Conservation (phyloP, 2,888 invertebrate genomes). For the Oscheius sp. region DNA sequence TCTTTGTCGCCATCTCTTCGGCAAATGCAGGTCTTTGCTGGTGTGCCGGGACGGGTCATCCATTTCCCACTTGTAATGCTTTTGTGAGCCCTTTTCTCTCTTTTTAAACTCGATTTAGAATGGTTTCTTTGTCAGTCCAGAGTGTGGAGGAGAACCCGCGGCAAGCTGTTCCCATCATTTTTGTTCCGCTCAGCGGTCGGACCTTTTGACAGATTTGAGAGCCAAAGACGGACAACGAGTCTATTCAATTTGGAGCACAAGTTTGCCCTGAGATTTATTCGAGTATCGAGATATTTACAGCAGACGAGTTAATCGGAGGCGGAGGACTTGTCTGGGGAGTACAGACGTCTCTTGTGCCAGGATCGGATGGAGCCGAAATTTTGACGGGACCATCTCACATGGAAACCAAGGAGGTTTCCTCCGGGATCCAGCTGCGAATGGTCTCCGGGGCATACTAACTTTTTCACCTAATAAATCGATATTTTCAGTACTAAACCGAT, state of each 20-base stretch:
- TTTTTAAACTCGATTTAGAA: constrained; percentile 40
- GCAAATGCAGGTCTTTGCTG: constrained; percentile 63
- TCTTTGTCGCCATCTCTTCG: constrained; percentile 60
- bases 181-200: constrained; percentile 12
- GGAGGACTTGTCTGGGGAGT: constrained; percentile 54
- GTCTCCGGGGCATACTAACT: constrained; percentile 35
- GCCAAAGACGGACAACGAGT: constrained; percentile 42
- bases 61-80: constrained; percentile 51
- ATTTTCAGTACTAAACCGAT: neutral
- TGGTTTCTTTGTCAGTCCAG: constrained; percentile 58
- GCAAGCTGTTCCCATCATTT: constrained; percentile 43
- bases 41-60: constrained; percentile 49
- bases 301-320: constrained; percentile 52
- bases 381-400: constrained; percentile 51
- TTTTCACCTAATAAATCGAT: neutral
- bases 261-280: neutral
- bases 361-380: constrained; percentile 45
- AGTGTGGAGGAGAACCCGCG: constrained; percentile 34
- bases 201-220: constrained; percentile 45
- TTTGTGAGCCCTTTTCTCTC: neutral
- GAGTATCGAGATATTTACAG: constrained; percentile 37
- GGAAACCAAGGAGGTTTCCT: constrained; percentile 54
- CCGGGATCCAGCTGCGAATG: constrained; percentile 47
- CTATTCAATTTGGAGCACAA: constrained; percentile 53
- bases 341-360: constrained; percentile 51